These are phyloP conservation scores for Byasa hedistus DNA, from an alignment of 2,888 invertebrate genomes.

Conservation along the genomic window DNA sequence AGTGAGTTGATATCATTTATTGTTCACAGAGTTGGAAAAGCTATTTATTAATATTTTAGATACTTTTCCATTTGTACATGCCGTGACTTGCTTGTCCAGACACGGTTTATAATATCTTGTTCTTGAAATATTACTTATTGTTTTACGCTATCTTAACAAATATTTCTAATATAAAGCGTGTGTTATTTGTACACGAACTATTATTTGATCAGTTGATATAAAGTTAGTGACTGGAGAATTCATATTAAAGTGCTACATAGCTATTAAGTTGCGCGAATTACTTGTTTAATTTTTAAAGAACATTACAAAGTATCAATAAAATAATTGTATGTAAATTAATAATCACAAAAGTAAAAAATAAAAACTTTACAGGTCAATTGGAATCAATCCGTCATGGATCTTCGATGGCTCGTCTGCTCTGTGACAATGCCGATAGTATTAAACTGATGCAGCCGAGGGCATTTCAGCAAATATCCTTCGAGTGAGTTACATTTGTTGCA, in stretches of 20 bases:
- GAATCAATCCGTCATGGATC: constrained; percentile 79
- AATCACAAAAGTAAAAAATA: not conserved
- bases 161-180: no score
- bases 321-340: not conserved
- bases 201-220: no score
- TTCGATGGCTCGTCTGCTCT: constrained; percentile 83
- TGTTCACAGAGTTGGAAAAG: not conserved
- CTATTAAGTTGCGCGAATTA: no score
- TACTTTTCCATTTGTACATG: not conserved
- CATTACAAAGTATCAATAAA: no score
- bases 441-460: constrained; percentile 82
- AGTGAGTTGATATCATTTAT: constrained; percentile 60
- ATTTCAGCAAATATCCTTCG: constrained; percentile 66
- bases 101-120: no score
- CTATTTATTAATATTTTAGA: not conserved
- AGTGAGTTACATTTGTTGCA: constrained; percentile 47
- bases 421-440: constrained; percentile 84
- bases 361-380: constrained; percentile 75
- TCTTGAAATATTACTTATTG: no score
- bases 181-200: not conserved
- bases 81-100: no score
- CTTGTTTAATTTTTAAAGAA: no score
- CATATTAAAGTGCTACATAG: no score
- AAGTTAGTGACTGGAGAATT: no score
- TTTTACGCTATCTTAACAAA: not conserved